phyloP scores from a whole-genome alignment of 1,140 invertebrate species.

The Cydia strobilella region DNA sequence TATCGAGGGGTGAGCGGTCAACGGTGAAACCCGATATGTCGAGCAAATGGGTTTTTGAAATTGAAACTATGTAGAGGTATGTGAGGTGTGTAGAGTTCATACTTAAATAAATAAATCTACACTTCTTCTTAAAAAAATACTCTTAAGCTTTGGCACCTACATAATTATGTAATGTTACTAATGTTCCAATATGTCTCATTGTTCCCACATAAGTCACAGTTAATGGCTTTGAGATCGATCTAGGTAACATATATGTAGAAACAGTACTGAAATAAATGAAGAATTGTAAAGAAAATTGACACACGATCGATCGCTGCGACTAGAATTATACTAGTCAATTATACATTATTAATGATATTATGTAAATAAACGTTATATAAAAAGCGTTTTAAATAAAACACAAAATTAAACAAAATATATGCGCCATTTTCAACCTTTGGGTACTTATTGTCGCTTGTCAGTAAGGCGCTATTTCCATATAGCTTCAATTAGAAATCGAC shows the following conservation, averaged over 20 bases:
- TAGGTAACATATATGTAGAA: neutral
- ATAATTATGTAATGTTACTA: neutral
- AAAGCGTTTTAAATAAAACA: neutral
- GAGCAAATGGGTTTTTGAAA: too few relatives aligned
- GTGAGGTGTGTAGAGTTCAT: too few relatives aligned
- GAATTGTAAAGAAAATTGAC: neutral
- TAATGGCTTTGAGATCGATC: neutral
- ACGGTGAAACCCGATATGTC: too few relatives aligned
- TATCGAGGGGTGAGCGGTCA: too few relatives aligned
- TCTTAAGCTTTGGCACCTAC: too few relatives aligned
- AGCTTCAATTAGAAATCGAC: too few relatives aligned
- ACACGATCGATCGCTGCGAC: neutral
- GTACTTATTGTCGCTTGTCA: too few relatives aligned
- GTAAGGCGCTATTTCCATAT: too few relatives aligned
- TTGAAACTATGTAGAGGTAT: too few relatives aligned
- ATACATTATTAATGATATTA: neutral
- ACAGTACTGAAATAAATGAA: neutral
- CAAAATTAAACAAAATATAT: neutral
- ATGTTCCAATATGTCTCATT: neutral
- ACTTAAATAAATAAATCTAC: too few relatives aligned
- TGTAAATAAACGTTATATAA: neutral
- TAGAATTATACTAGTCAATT: neutral
- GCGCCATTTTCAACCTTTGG: too few relatives aligned
- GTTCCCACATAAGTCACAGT: neutral
- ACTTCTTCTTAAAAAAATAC: too few relatives aligned